These are phyloP conservation scores for Vanessa cardui DNA, from an alignment of 2,888 invertebrate genomes.

Conservation along the genomic window DNA sequence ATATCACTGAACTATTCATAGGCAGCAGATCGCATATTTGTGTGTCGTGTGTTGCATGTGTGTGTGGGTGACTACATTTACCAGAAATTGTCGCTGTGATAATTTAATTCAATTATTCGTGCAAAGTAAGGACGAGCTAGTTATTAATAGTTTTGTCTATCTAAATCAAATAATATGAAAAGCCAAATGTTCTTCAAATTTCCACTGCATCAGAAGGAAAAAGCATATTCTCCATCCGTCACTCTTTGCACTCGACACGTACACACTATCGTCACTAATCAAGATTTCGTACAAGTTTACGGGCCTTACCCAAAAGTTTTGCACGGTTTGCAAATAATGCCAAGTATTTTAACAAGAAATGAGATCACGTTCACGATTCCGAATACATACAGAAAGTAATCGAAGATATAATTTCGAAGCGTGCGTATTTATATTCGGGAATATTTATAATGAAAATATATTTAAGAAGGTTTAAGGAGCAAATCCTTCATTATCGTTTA, in stretches of 20 bases:
- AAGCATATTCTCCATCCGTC: slow-evolving; percentile 12
- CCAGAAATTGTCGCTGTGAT: too few relatives aligned
- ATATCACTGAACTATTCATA: too few relatives aligned
- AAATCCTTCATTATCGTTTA: neutral
- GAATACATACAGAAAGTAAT: slow-evolving; percentile 12
- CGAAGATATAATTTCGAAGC: neutral
- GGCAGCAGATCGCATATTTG: too few relatives aligned
- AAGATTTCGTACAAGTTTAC: slow-evolving; percentile 31
- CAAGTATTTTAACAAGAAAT: slow-evolving; percentile 27
- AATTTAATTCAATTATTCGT: too few relatives aligned
- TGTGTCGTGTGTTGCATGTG: too few relatives aligned
- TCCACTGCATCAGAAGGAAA: neutral
- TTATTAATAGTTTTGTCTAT: too few relatives aligned
- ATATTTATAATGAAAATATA: neutral
- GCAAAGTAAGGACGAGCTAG: too few relatives aligned
- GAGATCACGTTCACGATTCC: slow-evolving; percentile 29
- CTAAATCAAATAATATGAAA: neutral
- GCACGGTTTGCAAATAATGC: slow-evolving; percentile 32
- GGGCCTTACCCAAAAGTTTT: slow-evolving; percentile 24
- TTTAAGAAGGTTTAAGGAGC: neutral
- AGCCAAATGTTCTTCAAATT: neutral
- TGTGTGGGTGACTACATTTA: too few relatives aligned
- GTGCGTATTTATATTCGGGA: neutral
- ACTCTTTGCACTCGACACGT: slow-evolving; percentile 27
- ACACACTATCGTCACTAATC: slow-evolving; percentile 27